Conservation (phyloP, 2,113 vertebrate species). For the Egretta garzetta region DNA sequence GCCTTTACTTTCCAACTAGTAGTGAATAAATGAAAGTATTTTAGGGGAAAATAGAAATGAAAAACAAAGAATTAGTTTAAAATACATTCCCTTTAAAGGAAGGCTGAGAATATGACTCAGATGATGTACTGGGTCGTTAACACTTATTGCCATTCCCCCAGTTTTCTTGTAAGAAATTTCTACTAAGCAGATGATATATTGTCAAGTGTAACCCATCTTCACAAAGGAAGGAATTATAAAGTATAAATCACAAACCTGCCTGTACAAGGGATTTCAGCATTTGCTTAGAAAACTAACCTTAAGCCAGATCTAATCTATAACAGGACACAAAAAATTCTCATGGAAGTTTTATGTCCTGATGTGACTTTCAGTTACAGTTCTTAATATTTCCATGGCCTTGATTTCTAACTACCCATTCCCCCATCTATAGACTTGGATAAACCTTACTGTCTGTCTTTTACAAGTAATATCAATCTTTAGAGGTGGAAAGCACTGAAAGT, state of each 20-base stretch:
- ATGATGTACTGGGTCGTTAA: not conserved
- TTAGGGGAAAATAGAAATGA: not conserved
- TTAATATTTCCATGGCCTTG: not conserved
- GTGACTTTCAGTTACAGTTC: not conserved
- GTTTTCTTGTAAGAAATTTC: not conserved
- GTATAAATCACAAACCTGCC: not conserved
- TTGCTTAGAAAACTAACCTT: not conserved
- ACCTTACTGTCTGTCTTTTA: not conserved
- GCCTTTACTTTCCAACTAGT: not conserved
- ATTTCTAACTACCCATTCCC: not conserved
- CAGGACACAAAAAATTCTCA: not conserved
- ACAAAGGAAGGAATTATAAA: not conserved
- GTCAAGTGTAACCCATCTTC: not conserved
- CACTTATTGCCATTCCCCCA: not conserved
- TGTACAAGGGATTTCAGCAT: not conserved
- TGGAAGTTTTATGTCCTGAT: not conserved
- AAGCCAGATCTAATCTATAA: not conserved
- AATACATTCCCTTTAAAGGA: not conserved
- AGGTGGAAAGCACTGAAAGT: not conserved
- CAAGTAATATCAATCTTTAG: not conserved
- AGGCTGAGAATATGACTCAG: not conserved
- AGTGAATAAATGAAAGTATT: not conserved
- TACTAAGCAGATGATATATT: not conserved
- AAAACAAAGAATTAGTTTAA: not conserved
- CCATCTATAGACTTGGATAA: not conserved